phyloP scores from a whole-genome alignment of 2,113 vertebrate genomes.

The Nicator chloris region DNA sequence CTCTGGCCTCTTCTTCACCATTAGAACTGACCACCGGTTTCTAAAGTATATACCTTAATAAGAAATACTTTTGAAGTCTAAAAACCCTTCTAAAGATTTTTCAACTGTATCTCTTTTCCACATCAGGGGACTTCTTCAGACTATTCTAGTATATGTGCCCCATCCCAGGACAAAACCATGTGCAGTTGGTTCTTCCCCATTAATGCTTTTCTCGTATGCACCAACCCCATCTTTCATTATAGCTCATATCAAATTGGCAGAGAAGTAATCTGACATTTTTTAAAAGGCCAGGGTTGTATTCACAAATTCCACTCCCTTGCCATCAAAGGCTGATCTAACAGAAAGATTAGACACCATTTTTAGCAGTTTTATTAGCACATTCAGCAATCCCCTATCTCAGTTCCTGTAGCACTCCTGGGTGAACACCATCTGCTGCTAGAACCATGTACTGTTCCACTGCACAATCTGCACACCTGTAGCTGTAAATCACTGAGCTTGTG shows the following conservation, averaged over 20 bases:
- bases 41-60: not conserved
- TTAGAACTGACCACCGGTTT: not conserved
- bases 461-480: not conserved
- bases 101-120: not conserved
- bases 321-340: not conserved
- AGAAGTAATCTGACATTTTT: not conserved
- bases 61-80: not conserved
- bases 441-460: not conserved
- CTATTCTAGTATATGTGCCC: not conserved
- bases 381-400: not conserved
- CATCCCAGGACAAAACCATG: accelerated
- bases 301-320: not conserved
- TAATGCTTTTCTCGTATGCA: not conserved
- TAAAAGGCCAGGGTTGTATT: not conserved
- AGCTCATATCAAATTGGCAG: not conserved
- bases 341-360: not conserved
- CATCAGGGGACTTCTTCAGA: not conserved
- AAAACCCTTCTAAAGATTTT: not conserved
- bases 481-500: not conserved
- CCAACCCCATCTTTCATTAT: not conserved
- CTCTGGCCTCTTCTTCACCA: not conserved
- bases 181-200: not conserved
- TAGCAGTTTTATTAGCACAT: not conserved
- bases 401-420: not conserved
- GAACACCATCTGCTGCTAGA: not conserved